Base-by-base conservation (phyloP, 2,888 invertebrate species). In the Agonopterix subpropinquella region DNA sequence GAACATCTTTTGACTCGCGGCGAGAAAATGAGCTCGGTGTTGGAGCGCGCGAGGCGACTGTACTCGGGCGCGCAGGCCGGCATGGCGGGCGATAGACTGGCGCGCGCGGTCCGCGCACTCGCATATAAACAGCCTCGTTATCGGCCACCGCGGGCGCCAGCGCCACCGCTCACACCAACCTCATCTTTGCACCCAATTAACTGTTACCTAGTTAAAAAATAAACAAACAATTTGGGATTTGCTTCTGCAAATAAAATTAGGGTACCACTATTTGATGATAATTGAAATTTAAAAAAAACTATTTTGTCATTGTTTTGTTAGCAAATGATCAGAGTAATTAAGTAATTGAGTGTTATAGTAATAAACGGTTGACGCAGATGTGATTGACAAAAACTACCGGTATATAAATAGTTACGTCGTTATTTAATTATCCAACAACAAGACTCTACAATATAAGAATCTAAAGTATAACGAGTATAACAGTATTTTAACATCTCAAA, bases 11-110 rank as follows among this genome's bases (percentile, higher is more conserved):
- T 87, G 50, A 78, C 77, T 44, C 90, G 87, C 53, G 90, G 90
- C 41, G 89, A 87, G 62, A 89, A 80, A 39, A 88, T 87, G 37
- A 90, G 80, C 49, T 87, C 89, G 43, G 90, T 89, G 65, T 84
- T 88, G 58, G 90, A 89, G 59, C 90, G 87, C 68, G 90, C 86
- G 53, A 91, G 89, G 73, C 91, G 90, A 52, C 89, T 78, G 73
- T 89, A 92, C 70, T 93, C 93, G 59, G 91, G 89, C 65, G 91
- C 89, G 67, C 92, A 92, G 62, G 92, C 91, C 76, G 93, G 93
- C 93, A 93, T 93, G 72, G 75, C 81, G 72, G 63, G 55, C 18
- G 56, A 51, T 49, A 51, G 55, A 84, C 80, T 84, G 80, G 70
- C 77, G 82, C 82, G 84, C 83, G 83, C 79, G 76, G 71, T 54